These are phyloP conservation scores for Dastarcus helophoroides DNA, from an alignment of 2,888 invertebrate genomes.

Conservation along the genomic window DNA sequence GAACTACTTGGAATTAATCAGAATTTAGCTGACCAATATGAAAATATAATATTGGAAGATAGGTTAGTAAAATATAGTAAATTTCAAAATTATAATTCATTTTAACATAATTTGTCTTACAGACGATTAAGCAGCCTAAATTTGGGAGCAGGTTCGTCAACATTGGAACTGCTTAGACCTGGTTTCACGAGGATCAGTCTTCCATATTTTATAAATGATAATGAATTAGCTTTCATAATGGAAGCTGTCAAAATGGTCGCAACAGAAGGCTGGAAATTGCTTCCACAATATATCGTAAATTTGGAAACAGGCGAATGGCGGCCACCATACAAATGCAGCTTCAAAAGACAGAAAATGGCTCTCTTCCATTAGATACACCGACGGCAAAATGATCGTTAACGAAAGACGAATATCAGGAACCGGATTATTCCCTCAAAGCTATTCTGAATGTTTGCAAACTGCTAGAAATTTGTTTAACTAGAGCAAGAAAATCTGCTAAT, in stretches of 20 bases:
- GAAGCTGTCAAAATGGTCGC: conserved; percentile 81
- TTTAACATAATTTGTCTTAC: conserved; percentile 10
- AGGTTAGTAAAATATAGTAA: no score
- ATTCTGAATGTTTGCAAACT: conserved; percentile 66
- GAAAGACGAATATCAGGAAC: conserved; percentile 62
- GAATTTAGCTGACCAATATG: conserved; percentile 62
- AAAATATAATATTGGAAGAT: conserved; percentile 54
- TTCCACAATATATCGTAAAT: conserved; percentile 81
- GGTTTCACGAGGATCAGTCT: conserved; percentile 79
- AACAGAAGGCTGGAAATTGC: conserved; percentile 76
- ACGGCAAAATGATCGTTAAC: conserved; percentile 63
- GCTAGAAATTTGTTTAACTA: conserved; percentile 66
- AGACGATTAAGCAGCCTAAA: conserved; percentile 39
- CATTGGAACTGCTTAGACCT: conserved; percentile 64
- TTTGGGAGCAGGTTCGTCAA: conserved; percentile 36
- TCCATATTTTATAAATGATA: conserved; percentile 73
- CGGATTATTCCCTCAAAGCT: conserved; percentile 61
- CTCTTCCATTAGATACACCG: conserved; percentile 52
- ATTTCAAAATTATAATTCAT: no score
- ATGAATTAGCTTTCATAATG: conserved; percentile 68
- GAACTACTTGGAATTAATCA: conserved; percentile 75
- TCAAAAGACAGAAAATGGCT: conserved; percentile 76
- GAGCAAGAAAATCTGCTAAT: conserved; percentile 63
- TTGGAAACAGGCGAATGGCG: conserved; percentile 84
- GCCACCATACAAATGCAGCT: conserved; percentile 65